Percentiles rank a stretch among this genome's conserved stretches.
phyloP scores from a whole-genome alignment of 2,888 invertebrate species.

The Ormyrus thymus region DNA sequence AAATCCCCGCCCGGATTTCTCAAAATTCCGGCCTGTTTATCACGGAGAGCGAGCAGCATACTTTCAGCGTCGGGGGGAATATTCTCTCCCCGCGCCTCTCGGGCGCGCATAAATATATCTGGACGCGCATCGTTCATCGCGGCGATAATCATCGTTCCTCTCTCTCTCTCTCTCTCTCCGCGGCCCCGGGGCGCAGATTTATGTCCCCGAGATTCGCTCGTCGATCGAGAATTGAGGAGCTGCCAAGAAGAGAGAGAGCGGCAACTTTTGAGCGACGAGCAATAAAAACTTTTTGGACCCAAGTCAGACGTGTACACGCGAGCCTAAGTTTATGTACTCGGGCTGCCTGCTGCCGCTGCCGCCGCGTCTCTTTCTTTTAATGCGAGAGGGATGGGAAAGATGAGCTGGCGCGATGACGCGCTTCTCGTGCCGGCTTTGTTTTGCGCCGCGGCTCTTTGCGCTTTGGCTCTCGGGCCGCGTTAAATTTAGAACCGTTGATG shows the following conservation, averaged over 20 bases:
- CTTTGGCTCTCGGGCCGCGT: too few relatives aligned
- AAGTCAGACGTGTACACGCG: constrained; percentile 8
- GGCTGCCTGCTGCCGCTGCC: background rate
- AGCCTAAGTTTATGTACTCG: constrained; percentile 2
- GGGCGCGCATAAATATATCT: constrained; percentile 23
- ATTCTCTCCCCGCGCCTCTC: constrained; percentile 5
- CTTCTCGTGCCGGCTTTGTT: too few relatives aligned
- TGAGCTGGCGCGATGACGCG: too few relatives aligned
- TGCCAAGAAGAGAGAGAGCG: constrained; percentile 22
- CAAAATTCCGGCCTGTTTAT: constrained; percentile 28
- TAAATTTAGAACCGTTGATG: too few relatives aligned
- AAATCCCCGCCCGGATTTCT: background rate
- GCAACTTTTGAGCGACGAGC: constrained; percentile 44
- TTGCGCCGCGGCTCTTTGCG: too few relatives aligned
- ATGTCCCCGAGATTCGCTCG: constrained; percentile 25
- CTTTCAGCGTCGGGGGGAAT: constrained; percentile 3
- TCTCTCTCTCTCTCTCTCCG: background rate
- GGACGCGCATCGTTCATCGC: constrained; percentile 37
- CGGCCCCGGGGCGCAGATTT: constrained; percentile 19
- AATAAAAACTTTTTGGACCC: constrained; percentile 48
- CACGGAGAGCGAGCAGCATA: constrained; percentile 10
- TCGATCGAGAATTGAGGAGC: constrained; percentile 51
- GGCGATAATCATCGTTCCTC: constrained; percentile 45
- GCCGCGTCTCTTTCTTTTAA: too few relatives aligned
- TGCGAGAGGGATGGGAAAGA: too few relatives aligned